phyloP scores from a whole-genome alignment of 2,113 vertebrate species.

The Vanacampus margaritifer region DNA sequence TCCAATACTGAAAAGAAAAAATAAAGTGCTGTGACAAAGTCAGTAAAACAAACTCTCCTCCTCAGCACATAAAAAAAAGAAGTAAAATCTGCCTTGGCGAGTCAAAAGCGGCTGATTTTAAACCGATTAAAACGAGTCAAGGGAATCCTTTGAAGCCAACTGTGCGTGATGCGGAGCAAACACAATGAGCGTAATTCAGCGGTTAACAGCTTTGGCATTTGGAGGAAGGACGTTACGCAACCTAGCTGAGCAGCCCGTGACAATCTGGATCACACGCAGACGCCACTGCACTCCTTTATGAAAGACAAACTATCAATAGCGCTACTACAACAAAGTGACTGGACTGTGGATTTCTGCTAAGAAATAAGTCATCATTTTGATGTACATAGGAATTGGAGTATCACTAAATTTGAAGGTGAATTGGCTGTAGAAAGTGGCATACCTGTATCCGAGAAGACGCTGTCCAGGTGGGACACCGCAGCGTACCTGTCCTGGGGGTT shows the following conservation, averaged over 20 bases:
- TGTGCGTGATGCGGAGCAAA: not conserved
- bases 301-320: not conserved
- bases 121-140: conserved; percentile 18
- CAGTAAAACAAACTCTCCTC: conserved; percentile 25
- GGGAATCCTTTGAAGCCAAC: conserved; percentile 7
- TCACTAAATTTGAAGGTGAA: no score
- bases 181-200: conserved; percentile 58
- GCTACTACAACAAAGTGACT: not conserved
- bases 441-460: conserved; percentile 60
- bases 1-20: not conserved
- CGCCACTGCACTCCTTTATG: not conserved
- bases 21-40: conserved; percentile 4
- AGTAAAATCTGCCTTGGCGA: not conserved
- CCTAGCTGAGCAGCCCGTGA: conserved; percentile 25
- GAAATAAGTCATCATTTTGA: no score
- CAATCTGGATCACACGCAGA: conserved; percentile 30
- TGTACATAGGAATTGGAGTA: no score
- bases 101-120: conserved; percentile 9
- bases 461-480: conserved; percentile 75
- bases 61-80: conserved; percentile 16
- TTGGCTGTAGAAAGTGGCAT: not conserved
- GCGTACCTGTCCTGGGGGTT: conserved; percentile 71
- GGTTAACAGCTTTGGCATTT: conserved; percentile 51
- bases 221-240: conserved; percentile 56
- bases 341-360: not conserved